Percentiles rank a stretch among this genome's conserved stretches.
Evolutionary conservation across 2,113 vertebrate species (phyloP).

Genomic region (Gorsachius goisagi): DNA sequence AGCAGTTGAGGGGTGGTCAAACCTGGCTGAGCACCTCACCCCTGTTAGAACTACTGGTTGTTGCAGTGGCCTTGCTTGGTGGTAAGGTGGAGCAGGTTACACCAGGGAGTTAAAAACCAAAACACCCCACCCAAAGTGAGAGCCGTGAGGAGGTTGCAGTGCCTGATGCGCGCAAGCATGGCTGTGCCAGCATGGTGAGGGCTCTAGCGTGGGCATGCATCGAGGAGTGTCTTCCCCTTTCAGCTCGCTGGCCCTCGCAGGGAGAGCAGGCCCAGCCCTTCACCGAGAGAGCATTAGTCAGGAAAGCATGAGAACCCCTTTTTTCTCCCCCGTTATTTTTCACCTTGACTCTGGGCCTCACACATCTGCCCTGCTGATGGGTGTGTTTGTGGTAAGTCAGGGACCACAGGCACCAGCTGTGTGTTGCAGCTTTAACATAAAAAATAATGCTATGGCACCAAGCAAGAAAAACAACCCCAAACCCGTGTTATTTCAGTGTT

Average conservation of each 20-base stretch:
- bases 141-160: background rate
- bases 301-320: background rate
- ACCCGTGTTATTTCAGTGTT: background rate
- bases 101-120: background rate
- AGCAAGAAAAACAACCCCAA: background rate
- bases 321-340: background rate
- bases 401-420: fast-evolving
- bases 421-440: background rate
- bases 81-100: background rate
- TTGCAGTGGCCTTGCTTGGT: background rate
- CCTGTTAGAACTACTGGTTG: background rate
- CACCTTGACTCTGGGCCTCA: background rate
- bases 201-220: background rate
- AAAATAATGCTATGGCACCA: background rate
- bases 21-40: background rate
- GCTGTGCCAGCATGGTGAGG: background rate
- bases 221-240: background rate
- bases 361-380: background rate
- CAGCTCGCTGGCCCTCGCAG: background rate
- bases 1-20: background rate
- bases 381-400: background rate
- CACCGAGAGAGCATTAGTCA: no score
- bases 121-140: background rate
- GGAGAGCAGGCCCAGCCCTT: background rate
- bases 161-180: background rate